phyloP scores from a whole-genome alignment of 2,113 vertebrate genomes.

The Scatophagus argus region DNA sequence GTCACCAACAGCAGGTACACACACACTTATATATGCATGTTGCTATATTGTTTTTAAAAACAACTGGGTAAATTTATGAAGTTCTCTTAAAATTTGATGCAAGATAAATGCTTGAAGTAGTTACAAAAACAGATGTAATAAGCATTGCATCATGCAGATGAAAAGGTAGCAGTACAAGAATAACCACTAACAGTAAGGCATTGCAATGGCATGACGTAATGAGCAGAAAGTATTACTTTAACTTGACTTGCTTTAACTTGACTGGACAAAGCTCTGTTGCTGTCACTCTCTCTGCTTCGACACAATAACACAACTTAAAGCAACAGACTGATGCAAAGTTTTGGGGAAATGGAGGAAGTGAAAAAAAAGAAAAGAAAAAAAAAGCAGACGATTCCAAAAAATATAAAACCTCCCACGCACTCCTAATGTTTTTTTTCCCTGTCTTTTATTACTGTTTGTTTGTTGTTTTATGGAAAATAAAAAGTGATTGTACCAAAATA shows the following conservation, averaged over 20 bases:
- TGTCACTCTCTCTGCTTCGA: background rate
- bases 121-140: background rate
- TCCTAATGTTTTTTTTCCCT: too few species aligned
- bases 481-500: background rate
- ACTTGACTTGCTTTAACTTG: slow-evolving; percentile 3
- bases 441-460: too few species aligned
- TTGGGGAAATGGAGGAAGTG: background rate
- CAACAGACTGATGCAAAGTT: background rate
- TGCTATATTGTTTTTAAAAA: too few species aligned
- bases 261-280: background rate
- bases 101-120: background rate
- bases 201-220: background rate
- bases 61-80: background rate
- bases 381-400: too few species aligned
- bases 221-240: background rate
- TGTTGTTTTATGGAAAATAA: background rate
- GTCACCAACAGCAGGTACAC: slow-evolving; percentile 75
- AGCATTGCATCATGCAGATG: background rate
- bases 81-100: too few species aligned
- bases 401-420: too few species aligned
- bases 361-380: too few species aligned
- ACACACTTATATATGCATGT: background rate
- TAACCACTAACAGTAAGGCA: background rate
- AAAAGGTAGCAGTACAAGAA: background rate
- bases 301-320: background rate